Evolutionary conservation across 2,113 vertebrate species (phyloP).

Genomic region (Dunckerocampus dactyliophorus): DNA sequence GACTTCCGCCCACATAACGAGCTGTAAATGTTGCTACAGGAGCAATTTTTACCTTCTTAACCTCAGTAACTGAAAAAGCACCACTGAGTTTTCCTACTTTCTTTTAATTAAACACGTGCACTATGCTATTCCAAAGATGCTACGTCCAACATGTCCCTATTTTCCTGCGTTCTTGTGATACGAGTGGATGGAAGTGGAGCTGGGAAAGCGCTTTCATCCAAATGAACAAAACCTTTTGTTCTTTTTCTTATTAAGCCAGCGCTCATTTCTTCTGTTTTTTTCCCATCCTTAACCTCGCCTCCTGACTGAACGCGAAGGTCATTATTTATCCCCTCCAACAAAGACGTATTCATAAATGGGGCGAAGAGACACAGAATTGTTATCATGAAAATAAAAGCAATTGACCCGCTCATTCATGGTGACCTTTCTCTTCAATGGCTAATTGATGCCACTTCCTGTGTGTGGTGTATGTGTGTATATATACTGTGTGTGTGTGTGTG

Average conservation of each 20-base stretch:
- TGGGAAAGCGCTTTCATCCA: neutral
- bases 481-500: no score
- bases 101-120: no score
- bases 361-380: constrained; percentile 24
- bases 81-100: no score
- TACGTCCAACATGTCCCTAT: no score
- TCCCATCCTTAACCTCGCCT: constrained; percentile 27
- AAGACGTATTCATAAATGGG: constrained; percentile 30
- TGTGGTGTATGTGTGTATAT: neutral
- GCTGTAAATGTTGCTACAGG: no score
- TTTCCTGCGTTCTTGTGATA: no score
- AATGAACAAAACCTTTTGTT: constrained; percentile 15
- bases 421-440: constrained; percentile 16
- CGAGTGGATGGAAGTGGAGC: neutral
- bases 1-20: no score
- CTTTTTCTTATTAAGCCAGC: neutral
- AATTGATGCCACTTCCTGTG: constrained; percentile 9
- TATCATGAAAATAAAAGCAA: constrained; percentile 29
- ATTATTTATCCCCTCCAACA: constrained; percentile 36
- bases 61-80: no score
- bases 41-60: no score
- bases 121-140: no score
- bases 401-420: constrained; percentile 19
- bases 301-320: constrained; percentile 27
- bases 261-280: constrained; percentile 6